phyloP scores from a whole-genome alignment of 2,797 vertebrate species.

The Tapirus indicus region DNA sequence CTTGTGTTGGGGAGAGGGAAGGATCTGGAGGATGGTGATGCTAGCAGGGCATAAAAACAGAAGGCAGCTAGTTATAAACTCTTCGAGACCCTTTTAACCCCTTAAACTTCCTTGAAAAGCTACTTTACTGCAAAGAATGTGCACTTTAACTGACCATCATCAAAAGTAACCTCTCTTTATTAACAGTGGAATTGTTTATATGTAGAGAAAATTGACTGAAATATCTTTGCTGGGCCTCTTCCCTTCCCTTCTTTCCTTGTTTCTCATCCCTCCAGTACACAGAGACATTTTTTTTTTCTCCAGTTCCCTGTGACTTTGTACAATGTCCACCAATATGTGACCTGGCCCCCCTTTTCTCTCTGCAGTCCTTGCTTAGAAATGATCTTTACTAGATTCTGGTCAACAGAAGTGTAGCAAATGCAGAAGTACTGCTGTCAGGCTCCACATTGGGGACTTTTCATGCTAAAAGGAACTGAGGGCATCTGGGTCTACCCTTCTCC shows the following conservation, averaged over 20 bases:
- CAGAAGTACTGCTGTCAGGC: neutral
- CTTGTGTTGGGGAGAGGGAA: neutral
- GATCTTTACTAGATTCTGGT: slow-evolving; percentile 30
- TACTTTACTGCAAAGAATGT: slow-evolving; percentile 70
- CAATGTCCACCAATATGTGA: neutral
- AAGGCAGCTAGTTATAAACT: slow-evolving; percentile 69
- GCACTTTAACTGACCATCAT: slow-evolving; percentile 70
- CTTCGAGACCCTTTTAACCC: slow-evolving; percentile 63
- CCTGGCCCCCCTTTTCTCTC: neutral
- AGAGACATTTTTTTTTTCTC: neutral
- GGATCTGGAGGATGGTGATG: neutral
- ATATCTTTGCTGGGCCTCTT: slow-evolving; percentile 45
- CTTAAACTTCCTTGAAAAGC: slow-evolving; percentile 75
- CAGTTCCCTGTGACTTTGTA: neutral
- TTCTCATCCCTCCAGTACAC: slow-evolving; percentile 8
- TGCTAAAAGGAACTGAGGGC: slow-evolving; percentile 35
- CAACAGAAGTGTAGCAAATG: neutral
- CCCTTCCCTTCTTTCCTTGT: neutral
- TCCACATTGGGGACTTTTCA: neutral
- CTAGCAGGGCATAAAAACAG: slow-evolving; percentile 36
- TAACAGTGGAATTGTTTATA: slow-evolving; percentile 77
- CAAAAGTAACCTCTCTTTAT: slow-evolving; percentile 77
- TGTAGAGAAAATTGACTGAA: slow-evolving; percentile 74
- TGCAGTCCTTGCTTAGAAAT: slow-evolving; percentile 41
- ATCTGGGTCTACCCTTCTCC: neutral